Percentiles rank a stretch among this genome's conserved stretches.
phyloP scores from a whole-genome alignment of 2,113 vertebrate genomes.

The Micronisus gabar region DNA sequence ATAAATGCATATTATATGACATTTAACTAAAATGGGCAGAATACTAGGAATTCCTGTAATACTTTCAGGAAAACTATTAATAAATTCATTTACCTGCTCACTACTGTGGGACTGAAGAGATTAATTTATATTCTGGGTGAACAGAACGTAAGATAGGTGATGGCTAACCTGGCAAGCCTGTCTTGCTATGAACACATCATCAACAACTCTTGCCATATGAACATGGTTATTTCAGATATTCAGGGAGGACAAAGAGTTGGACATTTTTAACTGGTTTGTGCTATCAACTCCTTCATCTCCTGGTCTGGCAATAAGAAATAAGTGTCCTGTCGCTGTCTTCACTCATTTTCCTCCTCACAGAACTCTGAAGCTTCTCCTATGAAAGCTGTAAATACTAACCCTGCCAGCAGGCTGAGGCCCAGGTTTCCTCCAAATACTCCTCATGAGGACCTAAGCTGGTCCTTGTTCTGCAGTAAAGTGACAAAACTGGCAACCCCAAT shows the following conservation, averaged over 20 bases:
- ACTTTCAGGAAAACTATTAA: not conserved
- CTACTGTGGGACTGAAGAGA: not conserved
- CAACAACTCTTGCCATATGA: not conserved
- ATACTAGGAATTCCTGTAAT: not conserved
- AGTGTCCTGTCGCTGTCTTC: not conserved
- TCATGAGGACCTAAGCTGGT: not conserved
- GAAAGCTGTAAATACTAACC: not conserved
- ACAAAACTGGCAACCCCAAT: not conserved
- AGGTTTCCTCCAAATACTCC: not conserved
- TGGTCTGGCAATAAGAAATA: not conserved
- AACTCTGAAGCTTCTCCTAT: not conserved
- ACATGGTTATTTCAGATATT: not conserved
- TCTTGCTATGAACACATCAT: not conserved
- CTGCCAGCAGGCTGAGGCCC: not conserved
- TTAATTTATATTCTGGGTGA: not conserved
- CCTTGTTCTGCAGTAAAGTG: not conserved
- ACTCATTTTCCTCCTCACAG: not conserved
- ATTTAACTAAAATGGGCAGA: not conserved
- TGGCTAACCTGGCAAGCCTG: not conserved
- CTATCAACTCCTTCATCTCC: not conserved
- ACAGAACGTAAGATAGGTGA: rapidly evolving
- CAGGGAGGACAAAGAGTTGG: not conserved
- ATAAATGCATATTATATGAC: not conserved
- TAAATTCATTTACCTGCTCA: not conserved
- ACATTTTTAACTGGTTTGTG: not conserved